phyloP scores from a whole-genome alignment of 2,113 vertebrate genomes.

The Egretta garzetta region DNA sequence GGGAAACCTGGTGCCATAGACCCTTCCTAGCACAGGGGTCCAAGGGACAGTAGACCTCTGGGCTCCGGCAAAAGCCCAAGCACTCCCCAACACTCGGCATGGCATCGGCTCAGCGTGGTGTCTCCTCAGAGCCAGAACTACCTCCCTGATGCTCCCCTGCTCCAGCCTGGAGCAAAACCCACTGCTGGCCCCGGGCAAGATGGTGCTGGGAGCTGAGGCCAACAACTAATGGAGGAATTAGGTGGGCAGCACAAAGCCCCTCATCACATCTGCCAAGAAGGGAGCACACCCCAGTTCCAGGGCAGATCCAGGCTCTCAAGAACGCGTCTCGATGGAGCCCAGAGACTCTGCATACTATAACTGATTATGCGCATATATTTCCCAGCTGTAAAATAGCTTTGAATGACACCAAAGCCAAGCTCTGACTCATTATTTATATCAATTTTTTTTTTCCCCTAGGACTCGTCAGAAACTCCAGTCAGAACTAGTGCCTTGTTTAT shows the following conservation, averaged over 20 bases:
- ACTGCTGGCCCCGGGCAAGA: fast-evolving
- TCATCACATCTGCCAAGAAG: background rate
- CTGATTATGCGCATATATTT: background rate
- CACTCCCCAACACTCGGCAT: background rate
- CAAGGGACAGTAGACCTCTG: background rate
- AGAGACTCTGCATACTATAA: background rate
- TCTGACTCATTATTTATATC: background rate
- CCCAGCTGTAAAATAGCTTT: background rate
- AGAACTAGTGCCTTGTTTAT: background rate
- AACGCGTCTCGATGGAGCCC: background rate
- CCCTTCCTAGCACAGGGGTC: background rate
- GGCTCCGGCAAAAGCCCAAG: background rate
- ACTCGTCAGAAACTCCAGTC: background rate
- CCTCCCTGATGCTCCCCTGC: background rate
- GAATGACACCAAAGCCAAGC: background rate
- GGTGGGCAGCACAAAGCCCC: background rate
- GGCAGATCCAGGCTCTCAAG: background rate
- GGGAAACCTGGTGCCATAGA: background rate
- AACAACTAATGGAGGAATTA: background rate
- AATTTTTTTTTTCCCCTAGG: background rate
- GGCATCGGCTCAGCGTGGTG: background rate
- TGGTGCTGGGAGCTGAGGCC: background rate
- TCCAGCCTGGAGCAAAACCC: background rate
- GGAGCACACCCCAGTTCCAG: background rate
- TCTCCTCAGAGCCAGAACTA: background rate